These are phyloP conservation scores for Saturnia japonica DNA, from an alignment of 2,888 invertebrate genomes.

Conservation along the genomic window DNA sequence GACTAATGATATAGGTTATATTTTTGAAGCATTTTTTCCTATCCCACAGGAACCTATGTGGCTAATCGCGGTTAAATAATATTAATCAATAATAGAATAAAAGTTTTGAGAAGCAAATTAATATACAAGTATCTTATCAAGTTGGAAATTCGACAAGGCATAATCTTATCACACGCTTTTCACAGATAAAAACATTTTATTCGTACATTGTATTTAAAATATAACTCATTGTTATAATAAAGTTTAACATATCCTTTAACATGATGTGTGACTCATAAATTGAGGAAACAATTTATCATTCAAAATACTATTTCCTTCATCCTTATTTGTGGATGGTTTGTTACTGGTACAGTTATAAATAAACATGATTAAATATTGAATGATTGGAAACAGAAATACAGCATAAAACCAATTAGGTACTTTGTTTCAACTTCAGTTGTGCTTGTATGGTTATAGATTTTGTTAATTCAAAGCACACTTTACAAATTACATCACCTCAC, in stretches of 20 bases:
- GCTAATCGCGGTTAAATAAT: not conserved
- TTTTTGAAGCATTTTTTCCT: too few species aligned
- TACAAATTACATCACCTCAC: not conserved
- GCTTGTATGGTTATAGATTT: not conserved
- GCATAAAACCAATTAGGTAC: not conserved
- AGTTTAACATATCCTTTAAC: slow-evolving; percentile 8
- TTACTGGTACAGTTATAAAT: slow-evolving; percentile 3
- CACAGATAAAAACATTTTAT: slow-evolving; percentile 10
- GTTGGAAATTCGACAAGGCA: slow-evolving; percentile 16
- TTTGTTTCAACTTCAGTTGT: not conserved
- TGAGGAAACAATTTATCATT: slow-evolving; percentile 15
- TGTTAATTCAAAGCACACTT: not conserved
- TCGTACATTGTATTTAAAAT: slow-evolving; percentile 3
- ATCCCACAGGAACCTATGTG: not conserved
- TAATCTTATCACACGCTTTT: slow-evolving; percentile 20
- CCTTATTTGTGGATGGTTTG: not conserved
- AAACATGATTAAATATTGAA: not conserved
- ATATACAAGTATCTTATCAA: slow-evolving; percentile 23
- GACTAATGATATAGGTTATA: too few species aligned
- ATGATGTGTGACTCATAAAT: slow-evolving; percentile 10
- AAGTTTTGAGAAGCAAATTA: slow-evolving; percentile 14
- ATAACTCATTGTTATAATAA: not conserved
- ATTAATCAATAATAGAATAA: not conserved
- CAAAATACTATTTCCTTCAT: slow-evolving; percentile 7
- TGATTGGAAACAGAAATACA: not conserved